phyloP scores from a whole-genome alignment of 1,140 invertebrate species.

The Acromyrmex echinatior region DNA sequence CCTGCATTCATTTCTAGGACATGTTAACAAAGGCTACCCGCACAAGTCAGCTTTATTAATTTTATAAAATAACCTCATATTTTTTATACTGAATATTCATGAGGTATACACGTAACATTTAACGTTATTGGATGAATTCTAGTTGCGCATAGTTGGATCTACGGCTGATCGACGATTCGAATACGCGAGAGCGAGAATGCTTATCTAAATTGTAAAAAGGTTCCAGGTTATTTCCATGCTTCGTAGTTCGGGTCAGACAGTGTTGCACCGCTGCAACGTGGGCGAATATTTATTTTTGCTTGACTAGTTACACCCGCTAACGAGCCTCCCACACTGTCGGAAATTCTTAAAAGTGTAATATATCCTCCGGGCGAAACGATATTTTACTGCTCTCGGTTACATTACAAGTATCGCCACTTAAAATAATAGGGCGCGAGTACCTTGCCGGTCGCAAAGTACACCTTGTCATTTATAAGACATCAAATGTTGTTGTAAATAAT shows the following conservation, averaged over 20 bases:
- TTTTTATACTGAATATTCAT: slow-evolving; percentile 37
- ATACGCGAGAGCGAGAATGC: slow-evolving; percentile 17
- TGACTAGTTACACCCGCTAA: slow-evolving; percentile 54
- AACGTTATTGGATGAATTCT: slow-evolving; percentile 5
- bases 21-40: slow-evolving; percentile 1
- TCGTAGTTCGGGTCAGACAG: not conserved
- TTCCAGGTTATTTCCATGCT: slow-evolving; percentile 32
- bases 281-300: slow-evolving; percentile 64
- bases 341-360: slow-evolving; percentile 60
- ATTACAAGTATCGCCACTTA: slow-evolving; percentile 37
- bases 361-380: slow-evolving; percentile 52
- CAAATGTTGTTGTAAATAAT: slow-evolving; percentile 14
- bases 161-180: slow-evolving; percentile 37
- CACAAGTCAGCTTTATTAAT: not conserved
- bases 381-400: slow-evolving; percentile 54
- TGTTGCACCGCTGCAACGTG: slow-evolving; percentile 42
- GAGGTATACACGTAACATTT: slow-evolving; percentile 28
- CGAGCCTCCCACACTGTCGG: slow-evolving; percentile 54
- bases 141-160: slow-evolving; percentile 15
- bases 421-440: slow-evolving; percentile 37
- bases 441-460: slow-evolving; percentile 17
- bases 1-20: slow-evolving; percentile 3
- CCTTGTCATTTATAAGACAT: not conserved
- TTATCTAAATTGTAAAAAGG: slow-evolving; percentile 56
- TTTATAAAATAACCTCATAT: slow-evolving; percentile 1